Evolutionary conservation across 2,113 vertebrate genomes (phyloP), one percentile per base, ranked within the genome.

Genomic region (Cacatua alba): DNA sequence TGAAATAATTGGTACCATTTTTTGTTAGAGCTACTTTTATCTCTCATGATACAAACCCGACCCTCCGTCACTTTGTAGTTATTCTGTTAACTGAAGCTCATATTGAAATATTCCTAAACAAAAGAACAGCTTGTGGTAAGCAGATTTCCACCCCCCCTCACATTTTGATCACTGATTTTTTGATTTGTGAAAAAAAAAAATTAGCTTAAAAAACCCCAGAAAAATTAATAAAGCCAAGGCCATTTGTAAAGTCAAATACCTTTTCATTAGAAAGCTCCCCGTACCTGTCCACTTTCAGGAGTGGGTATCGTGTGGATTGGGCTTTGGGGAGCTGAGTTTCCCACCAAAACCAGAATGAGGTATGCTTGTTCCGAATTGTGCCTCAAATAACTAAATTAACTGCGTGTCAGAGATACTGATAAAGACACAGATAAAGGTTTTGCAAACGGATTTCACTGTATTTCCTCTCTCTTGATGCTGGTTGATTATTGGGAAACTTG

Each of bases 161-260:
- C 69, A 19, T 63, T 96, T 90, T 86, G 46, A 67, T 57, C 9
- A 0, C 29, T 59, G 18, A 59, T n/a, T 59, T n/a, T 57, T 59
- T 59, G 43, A 51, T 43, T 6, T 4, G 0, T 64, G 39, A 2
- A 48, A 53, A 65, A 86, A 39, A 72, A 57, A n/a, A 75, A 62
- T 2, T 12, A 13, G 43, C 23, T 69, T 43, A 24, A 76, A 88
- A 81, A 24, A 2, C 0, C 0, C 0, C 14, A 39, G 26, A 55
- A 84, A 95, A 88, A 60, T 31, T 43, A 65, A 51, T 67, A 49
- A 88, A 86, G 35, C 23, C 23, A 64, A 74, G 23, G 16, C 12
- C 46, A 44, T 78, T 86, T 90, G 17, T 39, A 43, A 72, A 60
- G 33, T 35, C n/a, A 91, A 90, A 88, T 26, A 8, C 2, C 5